Percentiles rank a stretch among this genome's conserved stretches.
Evolutionary conservation across 2,113 vertebrate genomes (phyloP).

Genomic region (Penelope pileata): DNA sequence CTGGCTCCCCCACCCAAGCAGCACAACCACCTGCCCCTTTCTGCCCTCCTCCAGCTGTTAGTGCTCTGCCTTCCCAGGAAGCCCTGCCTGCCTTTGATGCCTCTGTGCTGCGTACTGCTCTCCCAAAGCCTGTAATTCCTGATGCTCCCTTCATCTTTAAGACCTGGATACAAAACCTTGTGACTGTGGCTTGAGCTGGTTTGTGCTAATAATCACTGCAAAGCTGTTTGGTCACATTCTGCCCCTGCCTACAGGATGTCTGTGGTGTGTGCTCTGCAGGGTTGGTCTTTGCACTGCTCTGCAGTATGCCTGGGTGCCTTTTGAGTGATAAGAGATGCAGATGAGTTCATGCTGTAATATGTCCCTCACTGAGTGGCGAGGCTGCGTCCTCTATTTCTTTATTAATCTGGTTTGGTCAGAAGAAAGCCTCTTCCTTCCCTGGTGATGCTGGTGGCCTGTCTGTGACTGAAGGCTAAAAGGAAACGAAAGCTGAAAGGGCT

Average conservation of each 20-base stretch:
- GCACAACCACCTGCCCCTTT: not conserved
- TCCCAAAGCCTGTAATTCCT: not conserved
- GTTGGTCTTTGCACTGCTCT: not conserved
- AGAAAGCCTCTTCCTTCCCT: not conserved
- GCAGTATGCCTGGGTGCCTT: not conserved
- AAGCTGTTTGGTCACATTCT: not conserved
- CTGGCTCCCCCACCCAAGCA: conserved; percentile 10
- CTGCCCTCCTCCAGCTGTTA: not conserved
- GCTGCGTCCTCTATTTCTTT: not conserved
- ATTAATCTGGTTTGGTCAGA: not conserved
- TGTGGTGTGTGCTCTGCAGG: not conserved
- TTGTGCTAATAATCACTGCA: not conserved
- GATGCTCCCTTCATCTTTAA: not conserved
- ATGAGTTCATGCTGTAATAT: not conserved
- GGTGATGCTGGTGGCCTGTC: not conserved
- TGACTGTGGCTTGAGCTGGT: not conserved
- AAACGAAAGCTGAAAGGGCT: not conserved
- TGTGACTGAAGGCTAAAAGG: not conserved
- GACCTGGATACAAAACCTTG: not conserved
- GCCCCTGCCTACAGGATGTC: not conserved
- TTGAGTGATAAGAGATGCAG: not conserved
- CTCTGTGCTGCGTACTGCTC: not conserved
- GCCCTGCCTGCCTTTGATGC: not conserved
- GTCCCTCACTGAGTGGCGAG: not conserved
- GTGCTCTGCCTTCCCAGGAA: not conserved